Evolutionary conservation across 1,140 invertebrate genomes (phyloP), one percentile per base, ranked within the genome.

Genomic region (Bradysia coprophila): DNA sequence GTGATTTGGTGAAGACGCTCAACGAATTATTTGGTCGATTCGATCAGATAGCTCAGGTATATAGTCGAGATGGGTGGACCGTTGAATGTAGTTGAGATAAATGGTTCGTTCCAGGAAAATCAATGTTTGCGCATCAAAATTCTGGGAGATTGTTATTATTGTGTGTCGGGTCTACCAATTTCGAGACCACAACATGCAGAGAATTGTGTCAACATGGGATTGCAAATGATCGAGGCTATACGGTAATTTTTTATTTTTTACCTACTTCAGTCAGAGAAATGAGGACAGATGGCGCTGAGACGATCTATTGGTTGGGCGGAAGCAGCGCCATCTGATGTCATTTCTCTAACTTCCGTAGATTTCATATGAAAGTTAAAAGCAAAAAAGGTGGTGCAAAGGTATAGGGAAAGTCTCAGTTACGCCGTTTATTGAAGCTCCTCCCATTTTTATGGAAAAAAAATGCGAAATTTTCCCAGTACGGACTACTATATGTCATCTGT

Each of bases 21-120:
- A 98, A 98, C 56, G 91, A 97, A 61, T 72, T 98, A 1, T 98
- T 97, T 52, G 92, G 91, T 2, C 71, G 91, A 48, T 98, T 98
- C 62, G 94, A 98, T 69, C 86, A 93, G 60, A 83, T 98, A 42
- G 93, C 93, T 13, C 85, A 90, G 69, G 86, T 89, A 59, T 28
- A 13, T 28, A 65, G 61, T 52, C 18, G 28, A 39, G 11, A 21
- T 22, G 18, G n/a, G 16, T n/a, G 13, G 31, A 41, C 8, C 28
- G 28, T 9, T 31, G 28, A n/a, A n/a, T n/a, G n/a, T n/a, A n/a
- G n/a, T n/a, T n/a, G n/a, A n/a, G n/a, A n/a, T n/a, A n/a, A n/a
- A n/a, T n/a, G n/a, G 21, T 38, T 38, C 18, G 21, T 61, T 64
- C 11, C 62, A 90, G 86, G 85, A 93, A 50, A 94, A 94, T 59